These are phyloP conservation scores for Drosophila miranda DNA, from an alignment of 1,140 invertebrate species.

Conservation along the genomic window DNA sequence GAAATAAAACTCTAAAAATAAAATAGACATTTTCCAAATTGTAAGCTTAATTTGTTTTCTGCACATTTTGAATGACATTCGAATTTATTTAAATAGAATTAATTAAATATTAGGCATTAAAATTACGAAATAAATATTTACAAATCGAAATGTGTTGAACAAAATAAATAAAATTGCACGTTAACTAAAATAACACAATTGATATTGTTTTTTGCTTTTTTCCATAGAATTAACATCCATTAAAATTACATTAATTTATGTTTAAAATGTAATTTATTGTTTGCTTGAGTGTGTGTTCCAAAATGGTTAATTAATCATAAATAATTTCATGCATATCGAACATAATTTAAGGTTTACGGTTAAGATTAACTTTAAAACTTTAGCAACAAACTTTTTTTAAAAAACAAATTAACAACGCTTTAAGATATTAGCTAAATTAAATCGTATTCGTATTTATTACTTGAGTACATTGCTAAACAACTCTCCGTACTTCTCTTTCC, in stretches of 20 bases:
- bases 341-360: slow-evolving; percentile 50
- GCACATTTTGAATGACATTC: slow-evolving; percentile 77
- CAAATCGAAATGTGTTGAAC: slow-evolving; percentile 62
- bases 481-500: slow-evolving; percentile 20
- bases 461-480: slow-evolving; percentile 43
- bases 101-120: slow-evolving; percentile 49
- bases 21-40: slow-evolving; percentile 4
- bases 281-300: slow-evolving; percentile 30
- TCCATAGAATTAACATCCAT: slow-evolving; percentile 29
- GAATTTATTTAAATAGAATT: slow-evolving; percentile 65
- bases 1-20: not conserved
- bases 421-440: slow-evolving; percentile 67
- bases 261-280: slow-evolving; percentile 16
- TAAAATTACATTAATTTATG: slow-evolving; percentile 30
- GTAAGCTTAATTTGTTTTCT: slow-evolving; percentile 50
- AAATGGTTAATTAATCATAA: slow-evolving; percentile 30
- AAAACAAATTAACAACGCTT: slow-evolving; percentile 78
- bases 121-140: slow-evolving; percentile 75
- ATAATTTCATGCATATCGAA: slow-evolving; percentile 45
- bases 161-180: slow-evolving; percentile 79
- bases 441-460: slow-evolving; percentile 41
- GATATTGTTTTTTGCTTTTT: slow-evolving; percentile 40
- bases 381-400: slow-evolving; percentile 73
- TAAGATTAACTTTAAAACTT: slow-evolving; percentile 68
- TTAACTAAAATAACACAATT: slow-evolving; percentile 73